These are phyloP conservation scores for Capitulum mitella DNA, from an alignment of 2,888 invertebrate genomes.

Conservation along the genomic window DNA sequence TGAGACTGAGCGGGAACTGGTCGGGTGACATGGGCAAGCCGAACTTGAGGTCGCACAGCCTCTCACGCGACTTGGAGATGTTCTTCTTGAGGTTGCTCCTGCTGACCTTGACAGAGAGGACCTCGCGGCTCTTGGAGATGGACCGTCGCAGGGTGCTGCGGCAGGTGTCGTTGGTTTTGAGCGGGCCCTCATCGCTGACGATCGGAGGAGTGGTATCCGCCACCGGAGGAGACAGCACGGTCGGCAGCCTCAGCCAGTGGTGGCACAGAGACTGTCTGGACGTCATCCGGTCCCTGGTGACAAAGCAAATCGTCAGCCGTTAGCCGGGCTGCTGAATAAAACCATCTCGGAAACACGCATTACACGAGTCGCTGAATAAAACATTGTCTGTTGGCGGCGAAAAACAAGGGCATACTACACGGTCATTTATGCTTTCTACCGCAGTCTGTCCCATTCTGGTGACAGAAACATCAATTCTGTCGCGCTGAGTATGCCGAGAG, in stretches of 20 bases:
- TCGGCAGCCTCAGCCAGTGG: neutral
- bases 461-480: too few species aligned
- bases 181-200: neutral
- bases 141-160: slow-evolving; percentile 38
- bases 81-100: slow-evolving; percentile 38
- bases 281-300: neutral
- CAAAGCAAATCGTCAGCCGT: neutral
- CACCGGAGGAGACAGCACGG: neutral
- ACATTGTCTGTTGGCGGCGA: too few species aligned
- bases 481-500: too few species aligned
- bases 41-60: slow-evolving; percentile 40
- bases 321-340: too few species aligned
- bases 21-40: slow-evolving; percentile 41
- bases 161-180: neutral
- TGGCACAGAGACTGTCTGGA: neutral
- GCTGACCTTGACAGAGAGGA: slow-evolving; percentile 48
- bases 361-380: too few species aligned
- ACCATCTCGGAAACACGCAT: too few species aligned
- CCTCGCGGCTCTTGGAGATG: slow-evolving; percentile 50
- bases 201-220: neutral
- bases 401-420: neutral
- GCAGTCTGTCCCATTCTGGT: too few species aligned
- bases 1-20: neutral
- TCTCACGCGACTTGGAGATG: slow-evolving; percentile 41
- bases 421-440: too few species aligned